These are phyloP conservation scores for Characodon lateralis DNA, from an alignment of 2,797 vertebrate species.

Conservation along the genomic window DNA sequence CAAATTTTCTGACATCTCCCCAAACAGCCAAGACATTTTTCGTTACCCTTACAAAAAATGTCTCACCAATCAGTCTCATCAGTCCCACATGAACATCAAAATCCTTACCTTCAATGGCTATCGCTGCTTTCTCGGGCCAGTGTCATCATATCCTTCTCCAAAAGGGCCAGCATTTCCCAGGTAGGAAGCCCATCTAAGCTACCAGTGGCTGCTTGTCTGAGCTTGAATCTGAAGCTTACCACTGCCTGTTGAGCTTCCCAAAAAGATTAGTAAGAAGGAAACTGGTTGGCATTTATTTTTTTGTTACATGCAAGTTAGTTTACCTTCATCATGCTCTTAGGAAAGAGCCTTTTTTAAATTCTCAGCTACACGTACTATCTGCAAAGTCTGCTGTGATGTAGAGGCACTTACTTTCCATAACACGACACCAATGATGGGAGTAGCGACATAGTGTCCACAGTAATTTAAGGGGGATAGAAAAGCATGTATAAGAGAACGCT, in stretches of 20 bases:
- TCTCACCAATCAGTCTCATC: conserved; percentile 4
- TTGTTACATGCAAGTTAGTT: background rate
- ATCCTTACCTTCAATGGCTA: conserved; percentile 1
- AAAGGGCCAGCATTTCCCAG: conserved; percentile 33
- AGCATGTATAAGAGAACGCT: background rate
- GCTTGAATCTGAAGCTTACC: conserved; percentile 25
- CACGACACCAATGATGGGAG: background rate
- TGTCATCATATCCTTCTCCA: conserved; percentile 25
- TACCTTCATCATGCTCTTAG: background rate
- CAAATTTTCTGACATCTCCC: conserved; percentile 1
- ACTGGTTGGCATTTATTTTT: background rate
- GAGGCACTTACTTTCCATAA: background rate
- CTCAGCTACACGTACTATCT: background rate
- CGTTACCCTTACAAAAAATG: background rate
- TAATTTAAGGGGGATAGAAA: background rate
- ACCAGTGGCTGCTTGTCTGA: conserved; percentile 25
- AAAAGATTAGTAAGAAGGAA: background rate
- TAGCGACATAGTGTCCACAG: background rate
- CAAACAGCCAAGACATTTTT: conserved; percentile 2
- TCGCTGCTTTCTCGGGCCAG: conserved; percentile 2
- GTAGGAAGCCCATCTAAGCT: conserved; percentile 43
- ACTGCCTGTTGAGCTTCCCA: conserved; percentile 16
- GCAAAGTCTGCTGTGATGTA: background rate
- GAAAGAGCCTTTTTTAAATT: background rate
- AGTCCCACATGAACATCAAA: conserved; percentile 5